Conservation (phyloP, 1,140 invertebrate species). For the Saxidomus purpurata region DNA sequence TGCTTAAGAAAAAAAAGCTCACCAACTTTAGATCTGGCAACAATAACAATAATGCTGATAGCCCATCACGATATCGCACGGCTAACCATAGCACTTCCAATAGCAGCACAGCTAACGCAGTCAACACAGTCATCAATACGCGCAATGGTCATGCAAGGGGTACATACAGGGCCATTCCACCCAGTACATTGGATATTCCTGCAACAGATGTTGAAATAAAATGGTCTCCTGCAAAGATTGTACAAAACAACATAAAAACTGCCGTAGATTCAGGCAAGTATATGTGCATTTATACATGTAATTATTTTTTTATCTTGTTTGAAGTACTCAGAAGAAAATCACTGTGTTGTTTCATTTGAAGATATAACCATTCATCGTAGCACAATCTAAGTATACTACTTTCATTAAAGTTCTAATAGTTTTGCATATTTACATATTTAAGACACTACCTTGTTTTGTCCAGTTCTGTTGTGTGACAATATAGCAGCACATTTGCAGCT, state of each 20-base stretch:
- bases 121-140: conserved; percentile 48
- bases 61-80: conserved; percentile 50
- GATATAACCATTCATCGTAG: not conserved
- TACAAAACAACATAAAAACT: conserved; percentile 53
- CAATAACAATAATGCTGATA: conserved; percentile 65
- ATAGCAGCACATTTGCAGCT: not conserved
- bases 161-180: conserved; percentile 26
- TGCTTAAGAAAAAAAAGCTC: conserved; percentile 65
- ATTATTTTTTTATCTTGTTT: not conserved
- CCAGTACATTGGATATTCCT: conserved; percentile 59
- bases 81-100: conserved; percentile 48
- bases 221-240: conserved; percentile 53
- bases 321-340: not conserved
- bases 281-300: not conserved
- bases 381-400: not conserved
- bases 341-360: not conserved
- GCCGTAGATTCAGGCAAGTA: conserved; percentile 32
- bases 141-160: conserved; percentile 64
- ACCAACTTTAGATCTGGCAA: not conserved
- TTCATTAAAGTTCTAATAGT: not conserved
- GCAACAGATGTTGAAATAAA: conserved; percentile 54
- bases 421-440: not conserved
- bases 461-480: not conserved
- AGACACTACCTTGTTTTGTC: not conserved
- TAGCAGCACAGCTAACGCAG: conserved; percentile 23